Percentiles rank a stretch among this genome's conserved stretches.
Evolutionary conservation across 2,888 invertebrate genomes (phyloP).

Genomic region (Caenorhabditis uteleia): DNA sequence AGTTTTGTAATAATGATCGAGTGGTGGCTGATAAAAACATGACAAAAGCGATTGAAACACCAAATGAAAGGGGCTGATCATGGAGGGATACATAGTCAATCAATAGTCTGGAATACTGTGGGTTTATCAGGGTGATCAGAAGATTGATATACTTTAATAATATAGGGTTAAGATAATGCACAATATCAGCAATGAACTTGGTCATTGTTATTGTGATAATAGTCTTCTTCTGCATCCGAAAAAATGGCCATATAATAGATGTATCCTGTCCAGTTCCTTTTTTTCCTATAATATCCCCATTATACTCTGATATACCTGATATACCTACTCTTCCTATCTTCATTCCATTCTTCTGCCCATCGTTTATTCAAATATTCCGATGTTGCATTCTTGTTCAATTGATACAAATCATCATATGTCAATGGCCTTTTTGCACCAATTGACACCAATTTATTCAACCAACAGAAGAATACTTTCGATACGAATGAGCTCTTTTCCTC

Average conservation of each 20-base stretch:
- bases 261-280: conserved; percentile 22
- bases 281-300: too few species aligned
- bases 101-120: conserved; percentile 56
- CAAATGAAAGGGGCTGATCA: conserved; percentile 52
- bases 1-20: conserved; percentile 34
- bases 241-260: conserved; percentile 51
- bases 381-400: conserved; percentile 23
- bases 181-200: conserved; percentile 53
- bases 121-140: too few species aligned
- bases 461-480: conserved; percentile 45
- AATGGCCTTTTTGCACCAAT: conserved; percentile 28
- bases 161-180: conserved; percentile 62
- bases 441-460: conserved; percentile 29
- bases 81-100: conserved; percentile 57
- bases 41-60: conserved; percentile 55
- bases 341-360: conserved; percentile 24
- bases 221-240: conserved; percentile 44
- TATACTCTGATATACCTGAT: too few species aligned
- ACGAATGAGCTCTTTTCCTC: conserved; percentile 39
- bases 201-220: conserved; percentile 46
- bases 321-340: conserved; percentile 12
- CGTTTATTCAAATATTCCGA: conserved; percentile 23
- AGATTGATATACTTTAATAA: conserved; percentile 46
- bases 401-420: conserved; percentile 20
- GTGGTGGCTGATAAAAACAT: conserved; percentile 50